These are phyloP conservation scores for Copidosoma floridanum DNA, from an alignment of 1,140 invertebrate genomes.

Conservation along the genomic window DNA sequence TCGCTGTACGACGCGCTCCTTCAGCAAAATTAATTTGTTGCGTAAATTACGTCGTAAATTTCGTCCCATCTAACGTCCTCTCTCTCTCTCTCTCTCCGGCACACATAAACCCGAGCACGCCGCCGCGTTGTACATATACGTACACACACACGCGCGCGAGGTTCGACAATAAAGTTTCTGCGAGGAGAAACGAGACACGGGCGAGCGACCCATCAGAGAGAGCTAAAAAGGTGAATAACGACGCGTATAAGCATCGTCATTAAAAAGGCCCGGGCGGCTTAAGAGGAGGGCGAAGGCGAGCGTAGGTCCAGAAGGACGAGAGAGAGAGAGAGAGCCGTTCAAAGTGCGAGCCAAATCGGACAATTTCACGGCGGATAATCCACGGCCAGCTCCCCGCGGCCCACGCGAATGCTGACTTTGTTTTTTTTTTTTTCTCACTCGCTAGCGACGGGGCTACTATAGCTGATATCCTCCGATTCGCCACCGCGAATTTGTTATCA, in stretches of 20 bases:
- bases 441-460: too few species aligned
- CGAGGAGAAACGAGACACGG: not conserved
- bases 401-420: too few species aligned
- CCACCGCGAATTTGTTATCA: too few species aligned
- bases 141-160: conserved; percentile 5
- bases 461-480: too few species aligned
- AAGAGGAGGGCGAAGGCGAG: not conserved
- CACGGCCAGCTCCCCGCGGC: conserved; percentile 37
- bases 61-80: conserved; percentile 14
- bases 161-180: conserved; percentile 23
- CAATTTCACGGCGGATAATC: conserved; percentile 51
- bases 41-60: conserved; percentile 26
- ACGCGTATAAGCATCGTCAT: conserved; percentile 25
- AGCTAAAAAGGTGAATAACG: conserved; percentile 23
- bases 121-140: too few species aligned
- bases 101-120: conserved; percentile 7
- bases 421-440: too few species aligned
- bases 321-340: conserved; percentile 27
- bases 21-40: conserved; percentile 24
- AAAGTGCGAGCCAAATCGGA: conserved; percentile 48
- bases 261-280: conserved; percentile 13
- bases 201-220: not conserved
- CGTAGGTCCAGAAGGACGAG: too few species aligned
- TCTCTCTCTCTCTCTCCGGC: too few species aligned
- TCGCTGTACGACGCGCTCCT: not conserved